These are phyloP conservation scores for Coluber constrictor DNA, from an alignment of 2,797 vertebrate species.

Conservation along the genomic window DNA sequence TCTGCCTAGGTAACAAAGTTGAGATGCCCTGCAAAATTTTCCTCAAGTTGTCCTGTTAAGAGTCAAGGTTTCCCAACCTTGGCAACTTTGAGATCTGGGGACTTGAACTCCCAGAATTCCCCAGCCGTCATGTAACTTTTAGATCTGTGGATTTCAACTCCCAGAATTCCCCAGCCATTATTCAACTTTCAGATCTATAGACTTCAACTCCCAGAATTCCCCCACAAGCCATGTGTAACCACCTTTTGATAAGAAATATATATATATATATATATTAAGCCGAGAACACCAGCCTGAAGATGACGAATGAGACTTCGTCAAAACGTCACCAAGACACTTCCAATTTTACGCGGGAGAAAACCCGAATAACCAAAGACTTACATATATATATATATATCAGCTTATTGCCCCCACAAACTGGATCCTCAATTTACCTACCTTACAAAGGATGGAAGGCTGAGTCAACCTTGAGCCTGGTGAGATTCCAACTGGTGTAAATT, in stretches of 20 bases:
- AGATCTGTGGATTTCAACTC: background rate
- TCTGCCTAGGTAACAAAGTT: background rate
- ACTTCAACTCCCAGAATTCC: background rate
- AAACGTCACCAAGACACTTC: no score
- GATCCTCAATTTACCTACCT: no score
- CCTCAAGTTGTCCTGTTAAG: background rate
- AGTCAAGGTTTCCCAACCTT: background rate
- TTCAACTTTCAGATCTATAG: background rate
- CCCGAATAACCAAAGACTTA: no score
- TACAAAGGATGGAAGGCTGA: no score
- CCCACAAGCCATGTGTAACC: background rate
- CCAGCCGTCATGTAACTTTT: background rate
- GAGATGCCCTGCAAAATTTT: background rate
- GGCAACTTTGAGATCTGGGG: background rate
- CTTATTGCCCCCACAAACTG: no score
- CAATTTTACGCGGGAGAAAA: no score
- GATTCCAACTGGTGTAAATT: no score
- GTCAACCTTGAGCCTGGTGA: no score
- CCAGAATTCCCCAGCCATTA: background rate
- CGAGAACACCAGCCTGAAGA: no score
- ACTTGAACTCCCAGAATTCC: background rate
- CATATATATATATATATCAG: no score
- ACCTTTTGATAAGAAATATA: background rate
- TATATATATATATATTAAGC: no score
- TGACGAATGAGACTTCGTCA: no score